Conservation (phyloP, 2,113 vertebrate species). For the Sprattus sprattus region DNA sequence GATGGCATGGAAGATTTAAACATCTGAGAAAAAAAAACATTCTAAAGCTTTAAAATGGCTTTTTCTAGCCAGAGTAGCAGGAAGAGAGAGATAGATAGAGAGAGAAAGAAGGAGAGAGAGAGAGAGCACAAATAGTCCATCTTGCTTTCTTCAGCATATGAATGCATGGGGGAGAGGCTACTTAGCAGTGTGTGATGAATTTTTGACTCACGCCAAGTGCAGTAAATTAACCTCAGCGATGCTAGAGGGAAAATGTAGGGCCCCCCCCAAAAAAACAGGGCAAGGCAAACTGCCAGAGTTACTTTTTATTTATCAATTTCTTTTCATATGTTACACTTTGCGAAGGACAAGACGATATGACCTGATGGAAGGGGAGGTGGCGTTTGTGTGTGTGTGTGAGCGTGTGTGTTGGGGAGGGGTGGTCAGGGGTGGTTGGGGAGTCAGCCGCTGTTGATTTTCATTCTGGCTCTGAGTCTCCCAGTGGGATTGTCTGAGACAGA, state of each 20-base stretch:
- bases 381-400: not conserved
- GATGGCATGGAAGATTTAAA: no score
- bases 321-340: conserved; percentile 54
- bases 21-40: no score
- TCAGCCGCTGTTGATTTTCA: conserved; percentile 65
- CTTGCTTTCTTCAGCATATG: conserved; percentile 5
- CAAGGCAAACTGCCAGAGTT: conserved; percentile 36
- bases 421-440: conserved; percentile 52
- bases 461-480: conserved; percentile 61
- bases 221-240: conserved; percentile 54
- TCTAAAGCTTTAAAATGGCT: no score
- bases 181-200: conserved; percentile 22
- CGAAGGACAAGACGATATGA: conserved; percentile 53
- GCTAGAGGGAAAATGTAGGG: conserved; percentile 41
- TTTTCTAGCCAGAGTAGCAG: no score
- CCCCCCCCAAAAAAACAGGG: conserved; percentile 30
- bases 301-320: conserved; percentile 65
- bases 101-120: not conserved
- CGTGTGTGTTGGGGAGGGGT: conserved; percentile 30
- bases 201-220: conserved; percentile 46
- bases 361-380: conserved; percentile 39
- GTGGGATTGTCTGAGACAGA: conserved; percentile 65
- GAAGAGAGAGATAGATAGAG: not conserved
- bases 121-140: not conserved
- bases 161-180: conserved; percentile 24